Evolutionary conservation across 2,888 invertebrate species (phyloP).

Genomic region (Plutella xylostella): DNA sequence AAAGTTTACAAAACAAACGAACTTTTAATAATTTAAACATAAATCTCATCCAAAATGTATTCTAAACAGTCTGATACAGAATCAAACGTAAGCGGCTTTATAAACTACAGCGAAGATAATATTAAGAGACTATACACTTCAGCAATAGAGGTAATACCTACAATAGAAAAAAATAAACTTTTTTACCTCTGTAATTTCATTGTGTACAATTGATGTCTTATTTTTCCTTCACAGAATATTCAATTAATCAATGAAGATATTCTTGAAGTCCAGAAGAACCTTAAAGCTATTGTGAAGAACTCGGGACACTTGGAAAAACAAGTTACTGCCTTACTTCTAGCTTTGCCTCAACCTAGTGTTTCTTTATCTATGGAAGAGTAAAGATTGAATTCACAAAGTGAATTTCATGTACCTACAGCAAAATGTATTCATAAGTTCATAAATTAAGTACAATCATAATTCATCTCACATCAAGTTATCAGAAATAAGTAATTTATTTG

Average conservation of each 20-base stretch:
- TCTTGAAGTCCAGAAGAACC: constrained; percentile 47
- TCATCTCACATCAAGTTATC: too few relatives aligned
- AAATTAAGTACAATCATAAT: too few relatives aligned
- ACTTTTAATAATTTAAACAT: too few relatives aligned
- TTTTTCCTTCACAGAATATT: constrained; percentile 40
- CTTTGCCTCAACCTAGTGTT: constrained; percentile 40
- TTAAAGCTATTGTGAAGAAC: constrained; percentile 36
- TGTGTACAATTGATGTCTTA: constrained; percentile 13
- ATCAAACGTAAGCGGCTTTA: constrained; percentile 58
- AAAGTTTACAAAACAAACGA: too few relatives aligned
- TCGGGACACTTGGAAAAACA: constrained; percentile 51
- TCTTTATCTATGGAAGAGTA: constrained; percentile 32
- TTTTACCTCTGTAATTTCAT: not conserved
- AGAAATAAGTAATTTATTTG: too few relatives aligned
- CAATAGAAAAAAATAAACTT: not conserved
- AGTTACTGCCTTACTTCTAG: constrained; percentile 36
- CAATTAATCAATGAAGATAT: constrained; percentile 53
- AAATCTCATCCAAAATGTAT: constrained; percentile 30
- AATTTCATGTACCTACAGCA: too few relatives aligned
- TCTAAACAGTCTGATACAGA: constrained; percentile 51
- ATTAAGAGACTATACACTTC: constrained; percentile 46
- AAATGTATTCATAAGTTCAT: too few relatives aligned
- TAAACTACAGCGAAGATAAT: constrained; percentile 46
- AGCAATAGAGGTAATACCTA: constrained; percentile 39
- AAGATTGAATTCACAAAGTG: too few relatives aligned